Base-by-base conservation (phyloP, 2,113 vertebrate genomes). In the Hippocampus comes region DNA sequence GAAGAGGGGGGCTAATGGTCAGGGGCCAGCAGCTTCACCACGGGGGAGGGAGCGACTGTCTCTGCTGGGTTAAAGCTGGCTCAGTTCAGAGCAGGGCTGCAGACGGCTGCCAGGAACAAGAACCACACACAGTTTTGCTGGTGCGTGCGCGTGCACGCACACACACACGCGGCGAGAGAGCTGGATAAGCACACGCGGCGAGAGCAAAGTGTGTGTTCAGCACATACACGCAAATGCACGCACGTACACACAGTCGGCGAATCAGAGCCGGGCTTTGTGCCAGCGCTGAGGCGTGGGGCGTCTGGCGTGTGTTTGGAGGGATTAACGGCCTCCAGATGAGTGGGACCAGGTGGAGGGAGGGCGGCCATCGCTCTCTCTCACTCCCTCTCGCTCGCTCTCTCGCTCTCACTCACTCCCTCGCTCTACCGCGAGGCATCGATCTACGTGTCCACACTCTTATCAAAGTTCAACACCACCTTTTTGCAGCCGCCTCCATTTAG, bases 271-370 rank as follows among this genome's bases (percentile, higher is more conserved):
- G 91, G 91, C 90, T 89, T 77, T 76, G 82, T 88, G 91, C 91
- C 91, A 92, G 85, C 41, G 74, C 82, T 84, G 90, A 89, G 88
- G 91, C 88, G 87, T 87, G 86, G 90, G 90, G 89, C 84, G 88
- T 89, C 88, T 92, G 90, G 89, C 87, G 87, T 88, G 90, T 90
- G 91, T 89, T 89, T 90, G 87, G 88, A 85, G 89, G 90, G 91
- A 92, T 92, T 92, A 92, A 90, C 90, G 79, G 87, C 91, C 87
- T 90, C 87, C 88, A 91, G 89, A 91, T 91, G 90, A 91, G 88
- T 86, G 89, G 87, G 89, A 90, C 90, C 90, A 90, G 91, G 88
- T 89, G 89, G 88, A 89, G 91, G 86, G 88, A 88, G 91, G 86
- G 85, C 82, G 76, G 84, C 78, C 65, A 83, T 86, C 76, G 81